Base-by-base conservation (phyloP, 1,140 invertebrate species). In the Kradibia gibbosae region DNA sequence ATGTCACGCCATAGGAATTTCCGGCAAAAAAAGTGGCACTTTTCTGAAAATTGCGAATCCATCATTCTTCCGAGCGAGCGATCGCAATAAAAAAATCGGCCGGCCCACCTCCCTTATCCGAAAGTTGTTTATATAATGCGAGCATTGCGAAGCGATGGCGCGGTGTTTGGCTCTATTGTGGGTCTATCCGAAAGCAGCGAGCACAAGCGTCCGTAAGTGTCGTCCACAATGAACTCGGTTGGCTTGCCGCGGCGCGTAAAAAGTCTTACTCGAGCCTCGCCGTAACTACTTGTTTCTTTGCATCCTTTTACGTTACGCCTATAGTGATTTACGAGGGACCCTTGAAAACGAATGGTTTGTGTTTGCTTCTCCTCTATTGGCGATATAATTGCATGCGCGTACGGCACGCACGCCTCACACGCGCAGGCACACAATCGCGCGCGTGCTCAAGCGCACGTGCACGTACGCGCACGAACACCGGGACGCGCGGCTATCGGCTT, bases 271-370 rank as follows among this genome's bases (percentile, higher is more conserved):
- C 60, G 45, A 79, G 77, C 65, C 77, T 34, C 36, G 77, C 60
- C 77, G 67, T 79, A 79, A 79, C 65, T 71, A 79, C 67, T 79
- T 72, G 67, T 71, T 71, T 80, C 78, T 73, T 60, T 60, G 78
- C 85, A 86, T 75, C 79, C 72, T 81, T 81, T 81, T 45, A 75
- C 72, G 72, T 75, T 81, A 81, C 72, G 79, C 72, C 79, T 81
- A 81, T 74, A 67, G 71, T 81, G 79, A 81, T 81, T 81, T 81
- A 81, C 72, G 72, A 75, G 71, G 45, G 57, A 80, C 42, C 60
- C 45, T 53, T 67, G 75, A 77, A 60, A 79, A 48, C 36, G 50
- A 72, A 80, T 53, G 78, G 25, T 78, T 55, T 65, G 65, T 78
- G 77, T 78, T 78, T 78, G 77, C 77, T 71, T 78, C 65, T 65